Conservation (phyloP, 2,113 vertebrate species). For the Solea solea region DNA sequence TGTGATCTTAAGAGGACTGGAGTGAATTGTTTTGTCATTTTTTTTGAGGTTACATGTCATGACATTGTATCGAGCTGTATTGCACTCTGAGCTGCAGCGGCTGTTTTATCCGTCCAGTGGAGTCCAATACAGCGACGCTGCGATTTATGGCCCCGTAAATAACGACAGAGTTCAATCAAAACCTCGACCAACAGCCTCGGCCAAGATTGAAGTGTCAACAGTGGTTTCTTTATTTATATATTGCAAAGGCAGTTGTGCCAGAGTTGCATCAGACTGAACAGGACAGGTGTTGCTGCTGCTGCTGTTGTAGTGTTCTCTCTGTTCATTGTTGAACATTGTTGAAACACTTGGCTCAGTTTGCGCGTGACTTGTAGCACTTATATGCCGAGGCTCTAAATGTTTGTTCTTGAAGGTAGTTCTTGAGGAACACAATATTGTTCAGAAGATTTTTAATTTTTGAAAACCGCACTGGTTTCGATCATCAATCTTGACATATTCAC, state of each 20-base stretch:
- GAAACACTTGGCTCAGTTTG: neutral
- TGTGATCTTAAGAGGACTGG: neutral
- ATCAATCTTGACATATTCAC: too few species aligned
- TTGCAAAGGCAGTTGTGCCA: conserved; percentile 1
- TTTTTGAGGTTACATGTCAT: neutral
- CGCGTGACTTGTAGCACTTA: too few species aligned
- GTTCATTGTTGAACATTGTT: conserved; percentile 5
- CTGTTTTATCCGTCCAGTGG: conserved; percentile 1
- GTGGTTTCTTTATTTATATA: conserved; percentile 22
- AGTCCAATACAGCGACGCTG: neutral
- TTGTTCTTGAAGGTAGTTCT: neutral
- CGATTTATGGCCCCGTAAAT: conserved; percentile 21
- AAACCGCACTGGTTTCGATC: too few species aligned
- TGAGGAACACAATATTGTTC: neutral
- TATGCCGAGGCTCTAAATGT: too few species aligned
- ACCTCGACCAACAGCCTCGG: neutral
- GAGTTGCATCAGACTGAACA: conserved; percentile 15
- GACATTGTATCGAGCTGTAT: neutral
- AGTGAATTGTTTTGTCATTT: neutral
- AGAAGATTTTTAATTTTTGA: too few species aligned
- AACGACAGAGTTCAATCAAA: conserved; percentile 16
- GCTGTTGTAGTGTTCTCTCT: conserved; percentile 10
- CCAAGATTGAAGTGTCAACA: conserved; percentile 5
- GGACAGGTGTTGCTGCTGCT: conserved; percentile 33
- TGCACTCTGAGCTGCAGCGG: neutral